phyloP scores from a whole-genome alignment of 2,888 invertebrate species.

The Drosophila phalerata region DNA sequence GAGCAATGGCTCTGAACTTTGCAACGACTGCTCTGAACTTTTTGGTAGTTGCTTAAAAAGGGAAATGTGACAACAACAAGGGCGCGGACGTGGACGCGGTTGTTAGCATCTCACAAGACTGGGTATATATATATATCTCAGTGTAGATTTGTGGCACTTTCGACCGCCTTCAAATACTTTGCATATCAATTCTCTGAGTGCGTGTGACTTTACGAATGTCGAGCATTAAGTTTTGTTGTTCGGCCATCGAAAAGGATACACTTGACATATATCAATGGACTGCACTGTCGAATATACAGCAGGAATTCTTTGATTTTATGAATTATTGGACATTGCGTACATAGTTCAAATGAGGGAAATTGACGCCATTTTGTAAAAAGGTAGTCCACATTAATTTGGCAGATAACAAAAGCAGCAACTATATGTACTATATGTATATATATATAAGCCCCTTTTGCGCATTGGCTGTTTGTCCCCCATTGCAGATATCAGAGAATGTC shows the following conservation, averaged over 20 bases:
- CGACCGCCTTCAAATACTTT: constrained; percentile 57
- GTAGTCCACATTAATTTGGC: constrained; percentile 1
- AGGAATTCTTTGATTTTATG: constrained; percentile 4
- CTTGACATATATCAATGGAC: constrained; percentile 59
- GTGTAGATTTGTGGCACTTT: constrained; percentile 64
- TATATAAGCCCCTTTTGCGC: constrained; percentile 54
- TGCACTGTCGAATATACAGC: constrained; percentile 4
- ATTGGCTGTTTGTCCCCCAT: constrained; percentile 25
- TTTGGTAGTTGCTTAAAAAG: constrained; percentile 76
- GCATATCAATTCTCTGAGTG: constrained; percentile 74
- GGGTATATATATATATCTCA: not conserved
- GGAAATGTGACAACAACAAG: constrained; percentile 76
- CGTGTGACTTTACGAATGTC: constrained; percentile 82
- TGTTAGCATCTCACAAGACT: constrained; percentile 20
- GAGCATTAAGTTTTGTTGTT: constrained; percentile 75
- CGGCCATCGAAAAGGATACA: constrained; percentile 78
- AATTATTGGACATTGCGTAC: constrained; percentile 11
- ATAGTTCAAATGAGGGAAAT: constrained; percentile 27
- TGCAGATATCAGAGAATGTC: constrained; percentile 65
- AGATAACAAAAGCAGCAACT: constrained; percentile 25
- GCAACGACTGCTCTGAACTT: constrained; percentile 76
- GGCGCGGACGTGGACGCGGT: constrained; percentile 62
- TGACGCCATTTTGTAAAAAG: constrained; percentile 70
- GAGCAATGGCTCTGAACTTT: constrained; percentile 77
- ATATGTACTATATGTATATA: not conserved